These are phyloP conservation scores for Cacoxenus indagator DNA, from an alignment of 2,888 invertebrate species.

Conservation along the genomic window DNA sequence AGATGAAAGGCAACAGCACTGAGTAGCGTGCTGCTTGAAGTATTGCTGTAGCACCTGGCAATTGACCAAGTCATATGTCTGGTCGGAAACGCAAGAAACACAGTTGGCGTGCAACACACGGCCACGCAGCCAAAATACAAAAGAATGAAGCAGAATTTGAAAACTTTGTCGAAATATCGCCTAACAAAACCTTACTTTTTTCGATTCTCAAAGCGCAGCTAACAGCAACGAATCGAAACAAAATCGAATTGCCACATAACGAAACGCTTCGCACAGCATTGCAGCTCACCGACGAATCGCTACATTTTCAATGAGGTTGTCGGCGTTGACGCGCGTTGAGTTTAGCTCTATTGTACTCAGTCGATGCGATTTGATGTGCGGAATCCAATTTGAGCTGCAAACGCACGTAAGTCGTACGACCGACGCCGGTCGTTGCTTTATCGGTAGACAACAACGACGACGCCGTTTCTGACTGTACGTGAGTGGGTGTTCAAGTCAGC, in stretches of 20 bases:
- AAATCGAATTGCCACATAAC: slow-evolving; percentile 36
- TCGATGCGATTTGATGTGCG: slow-evolving; percentile 48
- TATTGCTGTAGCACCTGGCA: slow-evolving; percentile 50
- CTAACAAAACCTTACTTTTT: slow-evolving; percentile 47
- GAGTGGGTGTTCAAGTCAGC: too few species aligned
- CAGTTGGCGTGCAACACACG: slow-evolving; percentile 15
- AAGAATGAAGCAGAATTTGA: background rate
- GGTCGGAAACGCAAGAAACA: slow-evolving; percentile 21
- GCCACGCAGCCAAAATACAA: background rate
- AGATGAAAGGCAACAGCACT: slow-evolving; percentile 30
- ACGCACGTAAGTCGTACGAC: slow-evolving; percentile 28
- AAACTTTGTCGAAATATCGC: slow-evolving; percentile 48
- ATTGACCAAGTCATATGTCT: slow-evolving; percentile 47
- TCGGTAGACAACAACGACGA: slow-evolving; percentile 26
- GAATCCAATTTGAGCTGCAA: slow-evolving; percentile 55
- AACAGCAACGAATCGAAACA: slow-evolving; percentile 37
- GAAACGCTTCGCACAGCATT: slow-evolving; percentile 16
- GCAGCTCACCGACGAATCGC: background rate
- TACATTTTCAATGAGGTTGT: background rate
- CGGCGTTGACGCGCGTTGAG: background rate
- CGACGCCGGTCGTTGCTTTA: slow-evolving; percentile 20
- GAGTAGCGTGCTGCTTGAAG: slow-evolving; percentile 19
- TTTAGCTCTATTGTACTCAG: background rate
- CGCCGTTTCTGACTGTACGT: background rate
- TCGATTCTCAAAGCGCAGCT: background rate